These are phyloP conservation scores for Corydoras sp. DNA, from an alignment of 2,113 vertebrate genomes.

Conservation along the genomic window DNA sequence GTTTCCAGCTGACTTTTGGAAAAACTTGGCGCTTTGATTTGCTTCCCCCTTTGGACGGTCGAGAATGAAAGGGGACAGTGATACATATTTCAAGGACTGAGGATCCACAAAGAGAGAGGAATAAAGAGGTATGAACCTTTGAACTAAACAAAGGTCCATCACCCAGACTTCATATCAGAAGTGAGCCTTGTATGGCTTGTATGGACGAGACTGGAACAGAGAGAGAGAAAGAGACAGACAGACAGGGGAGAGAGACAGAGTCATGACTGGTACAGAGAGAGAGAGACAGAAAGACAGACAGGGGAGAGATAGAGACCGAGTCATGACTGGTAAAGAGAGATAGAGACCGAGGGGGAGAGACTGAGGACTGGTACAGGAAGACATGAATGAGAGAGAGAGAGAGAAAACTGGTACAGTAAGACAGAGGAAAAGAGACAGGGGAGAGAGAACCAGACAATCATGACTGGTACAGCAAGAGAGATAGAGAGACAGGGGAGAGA, in stretches of 20 bases:
- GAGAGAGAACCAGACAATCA: no score
- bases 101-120: constrained; percentile 94
- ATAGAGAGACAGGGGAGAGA: no score
- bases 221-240: constrained; percentile 42
- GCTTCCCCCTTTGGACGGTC: constrained; percentile 74
- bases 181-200: constrained; percentile 67
- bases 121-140: constrained; percentile 97
- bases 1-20: constrained; percentile 83
- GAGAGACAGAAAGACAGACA: no score
- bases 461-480: no score
- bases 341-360: no score
- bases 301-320: no score
- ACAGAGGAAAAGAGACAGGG: no score
- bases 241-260: no score
- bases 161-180: constrained; percentile 77
- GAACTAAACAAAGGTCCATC: constrained; percentile 98
- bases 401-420: no score
- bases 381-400: constrained; percentile 5
- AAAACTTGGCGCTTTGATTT: constrained; percentile 86
- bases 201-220: constrained; percentile 57
- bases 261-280: no score
- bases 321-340: no score
- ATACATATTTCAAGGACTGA: constrained; percentile 96
- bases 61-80: constrained; percentile 95
- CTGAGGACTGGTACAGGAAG: constrained; percentile 48